Conservation (phyloP, 2,888 invertebrate genomes). For the Drosophila stalkeri region DNA sequence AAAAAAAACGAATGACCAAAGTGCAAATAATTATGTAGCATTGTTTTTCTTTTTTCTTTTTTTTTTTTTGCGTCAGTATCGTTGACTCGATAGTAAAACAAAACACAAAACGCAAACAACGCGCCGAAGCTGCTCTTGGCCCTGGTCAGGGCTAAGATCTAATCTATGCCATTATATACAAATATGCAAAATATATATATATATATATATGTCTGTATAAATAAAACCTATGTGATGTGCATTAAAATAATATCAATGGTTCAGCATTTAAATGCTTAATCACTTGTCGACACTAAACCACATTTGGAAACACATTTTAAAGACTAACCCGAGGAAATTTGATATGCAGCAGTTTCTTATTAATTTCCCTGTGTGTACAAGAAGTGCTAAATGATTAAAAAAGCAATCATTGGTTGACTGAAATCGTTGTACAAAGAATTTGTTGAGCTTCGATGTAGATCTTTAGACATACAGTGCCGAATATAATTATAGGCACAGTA, state of each 20-base stretch:
- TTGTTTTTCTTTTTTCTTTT: too few species aligned
- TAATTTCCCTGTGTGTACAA: not conserved
- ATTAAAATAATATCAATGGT: not conserved
- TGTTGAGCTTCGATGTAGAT: too few species aligned
- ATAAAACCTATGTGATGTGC: not conserved
- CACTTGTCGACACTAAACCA: not conserved
- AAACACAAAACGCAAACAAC: slow-evolving; percentile 22
- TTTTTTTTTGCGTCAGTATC: slow-evolving; percentile 33
- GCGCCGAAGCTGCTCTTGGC: slow-evolving; percentile 29
- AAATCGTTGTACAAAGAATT: too few species aligned
- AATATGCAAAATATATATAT: not conserved
- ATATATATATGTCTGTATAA: not conserved
- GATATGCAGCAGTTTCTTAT: not conserved
- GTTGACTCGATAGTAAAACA: slow-evolving; percentile 47
- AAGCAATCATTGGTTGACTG: too few species aligned
- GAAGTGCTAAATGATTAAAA: too few species aligned
- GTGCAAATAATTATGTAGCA: slow-evolving; percentile 61
- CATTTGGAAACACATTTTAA: not conserved
- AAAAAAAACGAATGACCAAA: slow-evolving; percentile 30
- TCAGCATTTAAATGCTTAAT: not conserved
- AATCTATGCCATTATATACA: slow-evolving; percentile 13
- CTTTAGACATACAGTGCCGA: too few species aligned
- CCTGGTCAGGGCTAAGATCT: slow-evolving; percentile 45
- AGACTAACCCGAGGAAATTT: not conserved
- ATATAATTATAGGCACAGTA: too few species aligned